A percentile compares a stretch with the other conserved stretches of the same genome.
phyloP scores from a whole-genome alignment of 2,797 vertebrate genomes.

The Crenuchus spilurus region DNA sequence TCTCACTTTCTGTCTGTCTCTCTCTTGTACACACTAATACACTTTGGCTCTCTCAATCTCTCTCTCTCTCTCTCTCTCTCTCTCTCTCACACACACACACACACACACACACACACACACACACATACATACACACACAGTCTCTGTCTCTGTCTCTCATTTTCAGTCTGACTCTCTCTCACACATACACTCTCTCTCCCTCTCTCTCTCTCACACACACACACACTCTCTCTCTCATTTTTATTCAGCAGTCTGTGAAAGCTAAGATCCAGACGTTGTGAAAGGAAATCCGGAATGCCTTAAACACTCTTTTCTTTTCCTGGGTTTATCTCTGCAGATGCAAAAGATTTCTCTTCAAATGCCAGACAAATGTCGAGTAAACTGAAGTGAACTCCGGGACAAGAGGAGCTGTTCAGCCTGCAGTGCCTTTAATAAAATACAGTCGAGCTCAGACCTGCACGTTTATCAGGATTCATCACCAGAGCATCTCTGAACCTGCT shows the following conservation, averaged over 20 bases:
- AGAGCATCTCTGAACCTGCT: too few species aligned
- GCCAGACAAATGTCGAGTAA: constrained; percentile 18
- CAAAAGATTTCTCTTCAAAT: constrained; percentile 26
- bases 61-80: constrained; percentile 57
- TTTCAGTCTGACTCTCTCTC: constrained; percentile 52
- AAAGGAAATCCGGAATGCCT: constrained; percentile 20
- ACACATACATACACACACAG: too few species aligned
- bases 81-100: constrained; percentile 57
- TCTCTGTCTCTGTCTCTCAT: constrained; percentile 66
- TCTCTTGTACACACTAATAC: constrained; percentile 59
- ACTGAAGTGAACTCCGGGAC: constrained; percentile 21
- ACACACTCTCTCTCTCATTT: constrained; percentile 22
- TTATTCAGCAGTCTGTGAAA: constrained; percentile 35
- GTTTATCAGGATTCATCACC: too few species aligned
- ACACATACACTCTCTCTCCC: constrained; percentile 29
- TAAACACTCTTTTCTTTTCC: constrained; percentile 20
- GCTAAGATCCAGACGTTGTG: constrained; percentile 22
- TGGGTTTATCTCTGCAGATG: constrained; percentile 19
- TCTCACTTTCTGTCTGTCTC: constrained; percentile 63
- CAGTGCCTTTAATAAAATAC: too few species aligned
- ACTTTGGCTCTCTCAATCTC: constrained; percentile 57
- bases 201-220: constrained; percentile 17
- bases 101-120: too few species aligned
- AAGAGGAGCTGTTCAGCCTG: too few species aligned
- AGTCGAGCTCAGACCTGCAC: too few species aligned